phyloP scores from a whole-genome alignment of 1,140 invertebrate species.

The Apis cerana region DNA sequence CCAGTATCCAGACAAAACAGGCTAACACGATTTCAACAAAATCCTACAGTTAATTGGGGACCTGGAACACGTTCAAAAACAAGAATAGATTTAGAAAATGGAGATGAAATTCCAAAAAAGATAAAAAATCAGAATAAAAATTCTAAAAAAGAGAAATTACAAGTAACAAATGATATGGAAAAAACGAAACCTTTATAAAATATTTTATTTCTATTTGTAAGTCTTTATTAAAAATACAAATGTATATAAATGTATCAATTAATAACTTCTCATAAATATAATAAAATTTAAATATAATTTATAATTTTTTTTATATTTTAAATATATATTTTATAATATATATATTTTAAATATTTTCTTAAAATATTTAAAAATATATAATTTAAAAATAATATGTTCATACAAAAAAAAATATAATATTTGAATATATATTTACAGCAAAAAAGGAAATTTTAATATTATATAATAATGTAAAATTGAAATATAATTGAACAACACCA shows the following conservation, averaged over 20 bases:
- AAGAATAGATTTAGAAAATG: slow-evolving; percentile 81
- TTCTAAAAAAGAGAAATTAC: slow-evolving; percentile 33
- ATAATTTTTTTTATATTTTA: background rate
- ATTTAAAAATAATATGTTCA: background rate
- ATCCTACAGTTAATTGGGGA: slow-evolving; percentile 94
- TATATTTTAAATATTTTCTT: background rate
- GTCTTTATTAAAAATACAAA: background rate
- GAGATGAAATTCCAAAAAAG: slow-evolving; percentile 52
- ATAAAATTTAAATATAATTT: background rate
- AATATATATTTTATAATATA: background rate
- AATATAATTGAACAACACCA: too few species aligned
- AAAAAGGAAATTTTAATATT: too few species aligned
- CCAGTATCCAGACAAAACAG: slow-evolving; percentile 89
- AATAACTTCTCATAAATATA: background rate
- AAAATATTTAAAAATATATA: background rate
- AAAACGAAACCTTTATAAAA: background rate
- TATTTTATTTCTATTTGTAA: background rate
- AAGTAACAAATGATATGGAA: background rate
- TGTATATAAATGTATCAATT: background rate
- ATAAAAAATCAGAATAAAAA: slow-evolving; percentile 66
- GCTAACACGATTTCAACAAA: slow-evolving; percentile 91
- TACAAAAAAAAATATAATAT: too few species aligned
- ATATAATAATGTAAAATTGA: too few species aligned
- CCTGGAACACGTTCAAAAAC: slow-evolving; percentile 89
- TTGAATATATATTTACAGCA: too few species aligned